Base-by-base conservation (phyloP, 2,113 vertebrate genomes). In the Labeo rohita region DNA sequence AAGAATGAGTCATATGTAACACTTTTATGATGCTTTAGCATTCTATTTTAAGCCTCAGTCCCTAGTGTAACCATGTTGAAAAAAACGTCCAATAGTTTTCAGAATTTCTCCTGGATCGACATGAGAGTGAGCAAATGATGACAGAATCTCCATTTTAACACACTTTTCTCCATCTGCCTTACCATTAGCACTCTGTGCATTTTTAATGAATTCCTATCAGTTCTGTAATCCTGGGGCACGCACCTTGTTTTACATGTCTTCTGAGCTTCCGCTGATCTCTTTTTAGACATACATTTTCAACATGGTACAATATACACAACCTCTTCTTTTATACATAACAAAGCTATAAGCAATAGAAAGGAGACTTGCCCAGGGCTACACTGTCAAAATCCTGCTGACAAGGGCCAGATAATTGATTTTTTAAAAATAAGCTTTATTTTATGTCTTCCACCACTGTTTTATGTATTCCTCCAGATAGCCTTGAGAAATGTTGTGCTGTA, bases 401-500 rank as follows among this genome's bases (percentile, higher is more conserved):
- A 52, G 80, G 28, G 54, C 43, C 68, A 81, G 47, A 86, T 76
- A 84, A 84, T 65, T 84, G 88, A 84, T 81, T 81, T 84, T 89
- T 86, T 81, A 8, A 3, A 66, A 52, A 89, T 59, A 80, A 54
- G 21, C 49, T 21, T 82, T 81, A 73, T 80, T 84, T 86, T 84
- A 76, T 80, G 81, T 80, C 65, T 84, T 75, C 65, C 18, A 43
- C 82, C 68, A 54, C 49, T 83, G 36, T 83, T 72, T 72, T 72
- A 70, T 72, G 65, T 8, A 83, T 70, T 16, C 8, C 77, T 86
- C 74, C 10, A 28, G 65, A 83, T 47, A 79, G 84, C 79, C 72
- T 68, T 56, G 84, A 83, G 80, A 68, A 83, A 83, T 85, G 36
- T 47, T 88, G 82, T 76, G 61, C 28, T 59, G 18, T 59, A 80